A percentile compares a stretch with the other conserved stretches of the same genome.
phyloP scores from a whole-genome alignment of 1,140 invertebrate genomes.

The Trichoplusia ni region DNA sequence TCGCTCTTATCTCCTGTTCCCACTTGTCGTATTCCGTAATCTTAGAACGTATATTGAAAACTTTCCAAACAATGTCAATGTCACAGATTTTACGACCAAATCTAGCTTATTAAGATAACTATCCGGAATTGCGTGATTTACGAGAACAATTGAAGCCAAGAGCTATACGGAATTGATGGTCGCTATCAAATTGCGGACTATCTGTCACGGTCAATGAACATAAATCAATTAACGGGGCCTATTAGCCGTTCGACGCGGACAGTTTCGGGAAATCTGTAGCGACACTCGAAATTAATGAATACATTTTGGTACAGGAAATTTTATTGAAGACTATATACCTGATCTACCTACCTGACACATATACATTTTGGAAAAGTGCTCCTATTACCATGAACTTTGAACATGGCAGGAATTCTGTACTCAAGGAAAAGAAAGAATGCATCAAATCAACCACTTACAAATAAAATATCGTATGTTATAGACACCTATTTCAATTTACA shows the following conservation, averaged over 20 bases:
- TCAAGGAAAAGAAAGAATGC: too few relatives aligned
- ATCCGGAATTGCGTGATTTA: constrained; percentile 4
- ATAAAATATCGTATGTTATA: too few relatives aligned
- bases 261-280: constrained; percentile 16
- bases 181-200: constrained; percentile 11
- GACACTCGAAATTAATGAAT: neutral
- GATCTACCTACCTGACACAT: too few relatives aligned
- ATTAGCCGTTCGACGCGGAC: constrained; percentile 8
- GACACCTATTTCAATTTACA: too few relatives aligned
- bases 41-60: neutral
- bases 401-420: neutral
- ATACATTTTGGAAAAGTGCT: too few relatives aligned
- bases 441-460: too few relatives aligned
- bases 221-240: constrained; percentile 16
- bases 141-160: neutral
- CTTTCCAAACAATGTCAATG: neutral
- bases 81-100: neutral
- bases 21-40: too few relatives aligned
- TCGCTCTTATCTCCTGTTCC: too few relatives aligned
- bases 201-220: constrained; percentile 16
- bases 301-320: too few relatives aligned
- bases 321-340: too few relatives aligned
- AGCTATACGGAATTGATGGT: constrained; percentile 1
- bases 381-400: neutral
- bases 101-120: constrained; percentile 11